Conservation (phyloP, 2,888 invertebrate species). For the Agapostemon virescens region DNA sequence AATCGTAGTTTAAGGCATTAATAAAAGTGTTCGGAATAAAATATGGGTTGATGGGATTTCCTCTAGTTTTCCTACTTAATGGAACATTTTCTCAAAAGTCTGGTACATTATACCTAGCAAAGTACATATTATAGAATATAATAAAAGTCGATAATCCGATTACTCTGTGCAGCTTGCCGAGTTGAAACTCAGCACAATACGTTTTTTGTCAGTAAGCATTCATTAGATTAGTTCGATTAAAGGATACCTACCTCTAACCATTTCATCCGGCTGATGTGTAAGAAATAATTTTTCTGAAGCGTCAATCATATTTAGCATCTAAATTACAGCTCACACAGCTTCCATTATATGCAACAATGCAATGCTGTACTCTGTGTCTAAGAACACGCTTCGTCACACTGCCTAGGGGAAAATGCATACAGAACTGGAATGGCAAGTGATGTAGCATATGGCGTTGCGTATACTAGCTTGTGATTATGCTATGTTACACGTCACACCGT, state of each 20-base stretch:
- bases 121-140: neutral
- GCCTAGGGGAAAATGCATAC: neutral
- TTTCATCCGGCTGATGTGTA: neutral
- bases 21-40: neutral
- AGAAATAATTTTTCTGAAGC: neutral
- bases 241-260: neutral
- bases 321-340: neutral
- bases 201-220: neutral
- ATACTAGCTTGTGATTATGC: constrained; percentile 8
- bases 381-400: constrained; percentile 2
- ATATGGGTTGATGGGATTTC: too few species aligned
- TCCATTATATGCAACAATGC: neutral
- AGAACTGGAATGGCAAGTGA: constrained; percentile 4
- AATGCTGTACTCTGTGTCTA: neutral
- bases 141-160: too few species aligned
- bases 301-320: constrained; percentile 2
- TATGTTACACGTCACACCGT: neutral
- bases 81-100: neutral
- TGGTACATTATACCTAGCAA: neutral
- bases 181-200: neutral
- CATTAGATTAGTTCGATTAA: neutral
- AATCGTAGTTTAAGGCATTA: too few species aligned
- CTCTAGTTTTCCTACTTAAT: too few species aligned
- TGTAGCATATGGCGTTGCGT: neutral
- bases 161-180: neutral